Base-by-base conservation (phyloP, 2,113 vertebrate species). In the Etia nguti region DNA sequence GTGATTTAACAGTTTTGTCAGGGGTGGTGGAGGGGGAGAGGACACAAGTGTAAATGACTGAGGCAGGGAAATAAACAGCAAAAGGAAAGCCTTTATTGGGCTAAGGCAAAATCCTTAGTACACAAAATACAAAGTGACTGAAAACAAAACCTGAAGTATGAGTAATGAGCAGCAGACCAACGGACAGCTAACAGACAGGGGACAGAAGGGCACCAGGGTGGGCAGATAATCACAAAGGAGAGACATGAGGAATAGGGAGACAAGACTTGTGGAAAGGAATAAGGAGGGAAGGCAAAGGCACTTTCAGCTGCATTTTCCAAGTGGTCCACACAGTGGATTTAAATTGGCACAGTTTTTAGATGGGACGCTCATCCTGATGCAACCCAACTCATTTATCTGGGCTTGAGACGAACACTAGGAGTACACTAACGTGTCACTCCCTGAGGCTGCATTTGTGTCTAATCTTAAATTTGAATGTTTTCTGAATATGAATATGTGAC, bases 381-480 rank as follows among this genome's bases (percentile, higher is more conserved):
- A 68, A 0, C 34, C 34, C 34, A 8, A 0, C 20, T 43, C n/a
- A 43, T 70, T 70, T 26, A 70, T 26, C 8, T 43, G 38, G 22
- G 38, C 13, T 70, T 43, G 43, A 24, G 65, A 70, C 24, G 10
- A 43, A 24, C 65, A 43, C n/a, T 24, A 43, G 65, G 65, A 70
- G 24, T 70, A 38, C 65, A 43, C 65, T 24, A 70, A 43, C n/a
- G 1, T 46, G 43, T 46, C 12, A 13, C 3, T 13, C 12, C 1
- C 38, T 43, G 38, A 43, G 65, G 65, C 65, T 70, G 65, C 13
- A 3, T 15, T 70, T 70, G 15, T 70, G 62, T 13, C 22, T 59
- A 59, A 59, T 60, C 26, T 46, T 12, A 46, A 15, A 46, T 46
- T 46, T 46, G 2, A 46, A 46, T 5, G 2, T 48, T 48, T 15